These are phyloP conservation scores for Drosophila pseudoobscura DNA, from an alignment of 1,140 invertebrate genomes.

Conservation along the genomic window DNA sequence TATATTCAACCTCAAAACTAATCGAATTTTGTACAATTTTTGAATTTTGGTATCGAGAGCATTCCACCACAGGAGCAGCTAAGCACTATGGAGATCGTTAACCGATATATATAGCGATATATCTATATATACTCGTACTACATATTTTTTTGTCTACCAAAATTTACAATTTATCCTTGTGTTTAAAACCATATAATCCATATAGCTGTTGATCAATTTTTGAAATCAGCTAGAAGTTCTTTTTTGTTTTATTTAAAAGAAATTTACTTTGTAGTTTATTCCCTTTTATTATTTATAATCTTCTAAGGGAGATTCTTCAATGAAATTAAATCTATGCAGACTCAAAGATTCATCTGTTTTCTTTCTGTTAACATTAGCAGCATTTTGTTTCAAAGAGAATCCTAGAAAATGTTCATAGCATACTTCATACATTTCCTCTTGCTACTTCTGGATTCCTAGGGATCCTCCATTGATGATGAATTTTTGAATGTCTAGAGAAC, in stretches of 20 bases:
- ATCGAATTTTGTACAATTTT: slow-evolving; percentile 81
- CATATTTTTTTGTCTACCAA: slow-evolving; percentile 14
- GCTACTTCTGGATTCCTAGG: not conserved
- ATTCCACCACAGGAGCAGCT: slow-evolving; percentile 47
- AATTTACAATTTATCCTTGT: slow-evolving; percentile 1
- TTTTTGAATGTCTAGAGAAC: slow-evolving; percentile 1
- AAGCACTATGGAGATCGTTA: slow-evolving; percentile 41
- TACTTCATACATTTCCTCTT: not conserved
- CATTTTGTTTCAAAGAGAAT: no score
- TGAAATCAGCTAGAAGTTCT: slow-evolving; percentile 46
- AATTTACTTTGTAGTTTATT: slow-evolving; percentile 36
- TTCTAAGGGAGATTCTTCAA: not conserved
- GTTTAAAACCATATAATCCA: slow-evolving; percentile 14
- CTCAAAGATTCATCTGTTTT: not conserved
- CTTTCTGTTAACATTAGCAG: not conserved
- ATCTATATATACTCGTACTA: slow-evolving; percentile 6
- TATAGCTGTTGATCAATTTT: slow-evolving; percentile 52
- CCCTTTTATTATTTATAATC: slow-evolving; percentile 13
- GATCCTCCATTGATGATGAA: not conserved
- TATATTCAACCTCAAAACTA: slow-evolving; percentile 49
- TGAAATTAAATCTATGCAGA: no score
- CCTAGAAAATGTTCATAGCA: no score
- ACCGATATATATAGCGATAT: slow-evolving; percentile 37
- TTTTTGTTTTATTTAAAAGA: not conserved
- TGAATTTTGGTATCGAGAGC: slow-evolving; percentile 82